Evolutionary conservation across 2,888 invertebrate species (phyloP), one percentile per base, ranked within the genome.

Genomic region (Limnephilus auricula): DNA sequence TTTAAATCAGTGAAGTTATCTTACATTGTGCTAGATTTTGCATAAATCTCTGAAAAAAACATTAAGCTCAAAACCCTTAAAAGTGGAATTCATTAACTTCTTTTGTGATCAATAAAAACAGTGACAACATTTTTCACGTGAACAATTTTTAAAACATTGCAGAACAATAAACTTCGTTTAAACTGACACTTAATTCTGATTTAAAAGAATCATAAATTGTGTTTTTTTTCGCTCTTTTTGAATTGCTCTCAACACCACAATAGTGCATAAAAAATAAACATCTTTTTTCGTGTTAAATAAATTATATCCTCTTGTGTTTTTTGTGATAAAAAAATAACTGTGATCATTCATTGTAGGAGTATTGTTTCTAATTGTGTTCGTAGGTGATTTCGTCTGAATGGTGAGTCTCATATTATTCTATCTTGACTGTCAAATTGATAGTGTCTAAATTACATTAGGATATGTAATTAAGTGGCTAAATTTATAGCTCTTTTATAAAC

Each of bases 401-500:
- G 82, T 82, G 82, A 82, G 82, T 82, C 34, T 25, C 6, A 82
- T 82, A 34, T 34, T 18, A n/a, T 82, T 82, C 34, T 82, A 82
- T 82, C 82, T 82, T 37, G 25, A 37, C 82, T 82, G 82, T 82
- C 82, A 82, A 82, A 82, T 10, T 25, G 65, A 32, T 25, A 32
- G 34, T 37, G 82, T 82, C 82, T 82, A 82, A 25, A 82, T 82
- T 34, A 34, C n/a, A 65, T 18, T 18, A 34, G 82, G 82, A 32
- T 37, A n/a, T 37, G 32, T 82, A 82, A 82, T 82, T 82, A 37
- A 6, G 82, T 34, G 10, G 34, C 82, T 82, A 82, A 37, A 34
- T 82, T 82, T 82, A 82, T 82, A 32, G 32, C 82, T 82, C 18
- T 82, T 82, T 34, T 34, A 82, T 34, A 34, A 82, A 37, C 82